These are phyloP conservation scores for Latrodectus hesperus DNA, from an alignment of 2,888 invertebrate genomes.

Conservation along the genomic window DNA sequence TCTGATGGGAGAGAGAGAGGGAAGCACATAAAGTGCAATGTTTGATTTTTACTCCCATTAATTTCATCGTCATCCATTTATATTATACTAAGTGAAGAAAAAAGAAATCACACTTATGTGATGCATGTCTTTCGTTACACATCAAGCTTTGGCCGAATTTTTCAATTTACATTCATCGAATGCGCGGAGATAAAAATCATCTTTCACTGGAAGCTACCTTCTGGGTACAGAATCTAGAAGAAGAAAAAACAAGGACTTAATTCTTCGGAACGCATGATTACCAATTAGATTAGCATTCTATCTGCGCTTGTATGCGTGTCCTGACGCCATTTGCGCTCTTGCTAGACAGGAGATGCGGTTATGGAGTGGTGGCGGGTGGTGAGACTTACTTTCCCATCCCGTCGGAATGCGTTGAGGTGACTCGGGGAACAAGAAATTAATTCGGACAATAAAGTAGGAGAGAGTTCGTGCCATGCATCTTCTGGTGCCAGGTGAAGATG, in stretches of 20 bases:
- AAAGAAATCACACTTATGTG: no score
- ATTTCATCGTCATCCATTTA: no score
- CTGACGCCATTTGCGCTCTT: not conserved
- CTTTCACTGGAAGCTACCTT: not conserved
- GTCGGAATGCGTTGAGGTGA: slow-evolving; percentile 38
- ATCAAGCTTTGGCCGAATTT: not conserved
- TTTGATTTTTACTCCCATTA: no score
- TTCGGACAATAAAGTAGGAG: slow-evolving; percentile 62
- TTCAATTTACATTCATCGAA: not conserved
- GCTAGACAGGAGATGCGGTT: slow-evolving; percentile 5
- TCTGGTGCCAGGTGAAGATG: slow-evolving; percentile 38
- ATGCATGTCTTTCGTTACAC: no score
- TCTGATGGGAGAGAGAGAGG: no score
- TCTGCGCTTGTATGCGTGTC: not conserved
- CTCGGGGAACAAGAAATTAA: slow-evolving; percentile 36
- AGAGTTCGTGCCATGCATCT: slow-evolving; percentile 44
- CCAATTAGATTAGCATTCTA: not conserved
- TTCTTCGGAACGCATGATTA: not conserved
- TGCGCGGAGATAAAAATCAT: not conserved
- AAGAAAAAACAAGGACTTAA: not conserved
- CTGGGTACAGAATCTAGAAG: not conserved
- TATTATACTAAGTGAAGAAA: no score
- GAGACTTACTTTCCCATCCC: slow-evolving; percentile 36
- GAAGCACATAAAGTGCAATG: no score
- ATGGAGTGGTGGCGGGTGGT: not conserved